These are phyloP conservation scores for Xenentodon cancila DNA, from an alignment of 2,797 vertebrate genomes.

Conservation along the genomic window DNA sequence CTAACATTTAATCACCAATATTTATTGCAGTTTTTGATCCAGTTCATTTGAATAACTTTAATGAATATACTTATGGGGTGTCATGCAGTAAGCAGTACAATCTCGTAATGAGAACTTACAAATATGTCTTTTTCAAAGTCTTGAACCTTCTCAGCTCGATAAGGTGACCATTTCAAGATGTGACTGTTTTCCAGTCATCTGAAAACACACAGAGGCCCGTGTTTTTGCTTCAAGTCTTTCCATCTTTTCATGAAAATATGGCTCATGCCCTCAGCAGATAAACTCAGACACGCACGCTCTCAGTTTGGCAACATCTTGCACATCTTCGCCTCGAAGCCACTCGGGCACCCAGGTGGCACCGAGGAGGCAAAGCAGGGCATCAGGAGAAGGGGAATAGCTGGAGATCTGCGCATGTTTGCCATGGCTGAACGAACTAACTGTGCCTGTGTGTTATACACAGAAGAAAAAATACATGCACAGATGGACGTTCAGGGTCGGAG, in stretches of 20 bases:
- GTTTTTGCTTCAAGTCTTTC: constrained; percentile 44
- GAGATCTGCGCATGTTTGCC: constrained; percentile 62
- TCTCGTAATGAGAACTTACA: too few relatives aligned
- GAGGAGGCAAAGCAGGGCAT: constrained; percentile 59
- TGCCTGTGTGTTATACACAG: constrained; percentile 48
- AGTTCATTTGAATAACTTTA: too few relatives aligned
- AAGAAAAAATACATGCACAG: constrained; percentile 64
- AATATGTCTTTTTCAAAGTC: neutral
- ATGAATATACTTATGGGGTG: too few relatives aligned
- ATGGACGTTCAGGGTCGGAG: constrained; percentile 62
- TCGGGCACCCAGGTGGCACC: constrained; percentile 79
- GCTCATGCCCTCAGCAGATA: constrained; percentile 63
- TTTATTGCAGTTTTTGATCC: too few relatives aligned
- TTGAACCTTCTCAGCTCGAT: neutral
- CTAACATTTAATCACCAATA: too few relatives aligned
- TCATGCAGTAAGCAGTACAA: too few relatives aligned
- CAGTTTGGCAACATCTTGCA: constrained; percentile 48
- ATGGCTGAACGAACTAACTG: constrained; percentile 69
- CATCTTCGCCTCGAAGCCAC: constrained; percentile 74
- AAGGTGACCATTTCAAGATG: constrained; percentile 23
- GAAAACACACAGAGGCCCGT: constrained; percentile 10
- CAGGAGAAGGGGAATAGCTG: constrained; percentile 56
- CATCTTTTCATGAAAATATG: constrained; percentile 56
- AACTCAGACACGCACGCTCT: constrained; percentile 35
- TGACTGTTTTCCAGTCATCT: neutral